Evolutionary conservation across 2,113 vertebrate species (phyloP), one percentile per base, ranked within the genome.

Genomic region (Himantopus leucocephalus): DNA sequence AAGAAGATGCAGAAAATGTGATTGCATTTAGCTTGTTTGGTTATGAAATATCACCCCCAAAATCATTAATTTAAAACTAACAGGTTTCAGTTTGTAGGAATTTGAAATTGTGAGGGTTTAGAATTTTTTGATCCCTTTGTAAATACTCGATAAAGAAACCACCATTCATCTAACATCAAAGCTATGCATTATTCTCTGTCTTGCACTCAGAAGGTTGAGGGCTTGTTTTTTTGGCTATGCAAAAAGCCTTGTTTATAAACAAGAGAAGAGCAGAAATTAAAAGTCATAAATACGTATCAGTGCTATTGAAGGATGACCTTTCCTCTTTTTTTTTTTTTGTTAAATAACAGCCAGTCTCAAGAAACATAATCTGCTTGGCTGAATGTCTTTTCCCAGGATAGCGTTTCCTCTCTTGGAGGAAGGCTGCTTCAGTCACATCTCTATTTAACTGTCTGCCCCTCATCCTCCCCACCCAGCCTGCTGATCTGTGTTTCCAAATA

Each of bases 321-420:
- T 74, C 62, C 5, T 72, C 12, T 41, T 37, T 15, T 27, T 73
- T 80, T 73, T 78, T 8, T 76, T 64, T 68, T 68, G 73, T 8
- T 30, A 29, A 92, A 53, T 88, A 80, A 83, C 34, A 88, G 48
- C 43, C 84, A 80, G 21, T 77, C 55, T 95, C 83, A 60, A 88
- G 86, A 58, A 93, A 71, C 62, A 58, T 4, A 53, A 62, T 82
- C 87, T 88, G 19, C 77, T 72, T 74, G 79, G 37, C 63, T 80
- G 50, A 67, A 35, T 79, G n/a, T 35, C 91, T 90, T 94, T 92
- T 73, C 89, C 80, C 85, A 92, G 86, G 94, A 84, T 32, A 95
- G 68, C 75, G 58, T 94, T 97, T 97, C 90, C 88, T 94, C 76
- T 95, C 63, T 92, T 80, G 67, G 67, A 97, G 84, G 90, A 96